phyloP scores from a whole-genome alignment of 2,113 vertebrate species.

The Pelodiscus sinensis region DNA sequence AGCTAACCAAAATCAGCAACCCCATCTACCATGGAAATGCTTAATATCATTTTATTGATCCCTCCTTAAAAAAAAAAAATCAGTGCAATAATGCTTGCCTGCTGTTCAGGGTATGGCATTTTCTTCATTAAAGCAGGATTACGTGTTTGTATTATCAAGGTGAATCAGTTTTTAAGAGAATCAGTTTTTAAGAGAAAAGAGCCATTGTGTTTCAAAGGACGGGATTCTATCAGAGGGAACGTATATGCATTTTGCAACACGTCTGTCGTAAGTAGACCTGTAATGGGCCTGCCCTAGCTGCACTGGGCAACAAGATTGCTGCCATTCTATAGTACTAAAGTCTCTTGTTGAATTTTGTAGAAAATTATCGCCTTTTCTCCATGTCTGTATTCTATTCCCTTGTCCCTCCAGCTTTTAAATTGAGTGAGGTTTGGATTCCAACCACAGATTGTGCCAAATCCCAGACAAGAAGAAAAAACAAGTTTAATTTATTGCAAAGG shows the following conservation, averaged over 20 bases:
- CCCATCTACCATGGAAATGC: rapidly evolving
- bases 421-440: not conserved
- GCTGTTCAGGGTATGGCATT: not conserved
- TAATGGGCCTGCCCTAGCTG: rapidly evolving
- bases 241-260: rapidly evolving
- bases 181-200: not conserved
- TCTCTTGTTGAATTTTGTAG: not conserved
- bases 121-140: not conserved
- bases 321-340: rapidly evolving
- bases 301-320: not conserved
- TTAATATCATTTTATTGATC: rapidly evolving
- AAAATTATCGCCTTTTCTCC: not conserved
- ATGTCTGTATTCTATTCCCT: not conserved
- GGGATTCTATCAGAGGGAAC: rapidly evolving
- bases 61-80: not conserved
- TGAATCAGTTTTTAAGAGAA: not conserved
- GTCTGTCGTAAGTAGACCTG: not conserved
- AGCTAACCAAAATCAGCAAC: too few relatives aligned
- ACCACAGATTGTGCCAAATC: not conserved
- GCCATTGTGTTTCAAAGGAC: not conserved
- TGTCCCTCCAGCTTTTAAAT: not conserved
- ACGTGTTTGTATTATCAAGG: rapidly evolving
- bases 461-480: slow-evolving; percentile 8
- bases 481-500: not conserved
- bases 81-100: not conserved